Evolutionary conservation across 2,113 vertebrate genomes (phyloP).

Genomic region (Semicossyphus pulcher): DNA sequence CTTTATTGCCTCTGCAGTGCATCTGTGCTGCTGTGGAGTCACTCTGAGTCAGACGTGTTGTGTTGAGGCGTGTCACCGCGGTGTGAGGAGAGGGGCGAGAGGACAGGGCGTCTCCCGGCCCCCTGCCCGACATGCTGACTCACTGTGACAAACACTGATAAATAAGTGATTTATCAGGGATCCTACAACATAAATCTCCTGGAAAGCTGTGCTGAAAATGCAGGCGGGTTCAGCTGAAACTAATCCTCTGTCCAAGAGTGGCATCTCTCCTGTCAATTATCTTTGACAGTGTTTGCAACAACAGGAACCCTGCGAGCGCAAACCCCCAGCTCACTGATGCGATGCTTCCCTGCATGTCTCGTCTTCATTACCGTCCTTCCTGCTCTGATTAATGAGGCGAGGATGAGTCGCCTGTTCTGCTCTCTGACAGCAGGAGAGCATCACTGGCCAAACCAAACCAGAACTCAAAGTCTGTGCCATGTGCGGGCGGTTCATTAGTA

Average conservation of each 20-base stretch:
- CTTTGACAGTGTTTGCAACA: conserved; percentile 40
- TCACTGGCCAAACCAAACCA: neutral
- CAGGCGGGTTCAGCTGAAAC: conserved; percentile 27
- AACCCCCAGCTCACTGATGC: conserved; percentile 32
- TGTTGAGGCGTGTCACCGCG: neutral
- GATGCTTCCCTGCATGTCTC: conserved; percentile 46
- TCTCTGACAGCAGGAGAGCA: conserved; percentile 33
- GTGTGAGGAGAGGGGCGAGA: neutral
- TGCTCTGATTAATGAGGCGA: conserved; percentile 61
- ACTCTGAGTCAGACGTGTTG: neutral
- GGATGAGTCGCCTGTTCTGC: conserved; percentile 18
- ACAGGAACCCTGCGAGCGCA: conserved; percentile 29
- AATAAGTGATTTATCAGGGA: conserved; percentile 62
- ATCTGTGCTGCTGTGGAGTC: conserved; percentile 24
- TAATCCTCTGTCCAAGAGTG: conserved; percentile 48
- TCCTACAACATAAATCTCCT: conserved; percentile 48
- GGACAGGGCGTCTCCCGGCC: neutral
- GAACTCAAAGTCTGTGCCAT: neutral
- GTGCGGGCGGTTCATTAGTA: conserved; percentile 1
- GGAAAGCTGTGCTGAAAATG: conserved; percentile 34
- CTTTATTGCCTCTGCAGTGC: conserved; percentile 39
- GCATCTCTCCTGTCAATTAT: conserved; percentile 61
- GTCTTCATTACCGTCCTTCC: conserved; percentile 55
- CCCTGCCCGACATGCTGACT: conserved; percentile 48
- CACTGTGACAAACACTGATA: conserved; percentile 60